phyloP scores from a whole-genome alignment of 1,140 invertebrate species.

The Tetramorium parvispinum region DNA sequence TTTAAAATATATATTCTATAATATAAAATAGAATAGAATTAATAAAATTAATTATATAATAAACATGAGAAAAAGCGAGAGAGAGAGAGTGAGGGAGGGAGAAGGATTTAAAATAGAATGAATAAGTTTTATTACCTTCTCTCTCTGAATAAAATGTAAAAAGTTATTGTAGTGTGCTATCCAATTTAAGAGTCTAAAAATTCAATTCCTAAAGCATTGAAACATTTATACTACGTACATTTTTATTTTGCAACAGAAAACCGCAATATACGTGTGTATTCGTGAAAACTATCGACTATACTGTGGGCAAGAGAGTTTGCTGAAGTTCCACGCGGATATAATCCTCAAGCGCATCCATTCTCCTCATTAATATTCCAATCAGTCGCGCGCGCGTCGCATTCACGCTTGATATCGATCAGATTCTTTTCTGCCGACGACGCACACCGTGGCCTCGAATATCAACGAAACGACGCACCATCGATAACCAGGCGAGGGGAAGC shows the following conservation, averaged over 20 bases:
- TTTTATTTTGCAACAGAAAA: not conserved
- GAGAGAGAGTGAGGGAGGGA: no score
- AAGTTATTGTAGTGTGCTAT: not conserved
- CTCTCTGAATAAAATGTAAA: not conserved
- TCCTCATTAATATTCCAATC: conserved; percentile 70
- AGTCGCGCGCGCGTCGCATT: conserved; percentile 52
- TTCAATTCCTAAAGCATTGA: not conserved
- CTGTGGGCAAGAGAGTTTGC: not conserved
- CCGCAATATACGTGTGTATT: not conserved
- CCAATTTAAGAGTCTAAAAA: not conserved
- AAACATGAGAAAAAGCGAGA: not conserved
- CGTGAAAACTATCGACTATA: not conserved
- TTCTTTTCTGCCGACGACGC: conserved; percentile 55
- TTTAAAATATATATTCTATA: not conserved
- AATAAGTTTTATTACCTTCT: not conserved
- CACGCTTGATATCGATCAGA: conserved; percentile 68
- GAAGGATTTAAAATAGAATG: not conserved
- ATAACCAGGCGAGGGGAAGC: not conserved
- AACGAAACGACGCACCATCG: conserved; percentile 59
- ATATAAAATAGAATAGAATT: not conserved
- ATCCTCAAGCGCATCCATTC: conserved; percentile 16
- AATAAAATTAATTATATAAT: not conserved
- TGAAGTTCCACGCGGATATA: not conserved
- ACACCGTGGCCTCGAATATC: conserved; percentile 61
- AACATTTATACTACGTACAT: not conserved